Evolutionary conservation across 2,888 invertebrate genomes (phyloP), one percentile per base, ranked within the genome.

Genomic region (Scaptodrosophila latifasciaeformis): DNA sequence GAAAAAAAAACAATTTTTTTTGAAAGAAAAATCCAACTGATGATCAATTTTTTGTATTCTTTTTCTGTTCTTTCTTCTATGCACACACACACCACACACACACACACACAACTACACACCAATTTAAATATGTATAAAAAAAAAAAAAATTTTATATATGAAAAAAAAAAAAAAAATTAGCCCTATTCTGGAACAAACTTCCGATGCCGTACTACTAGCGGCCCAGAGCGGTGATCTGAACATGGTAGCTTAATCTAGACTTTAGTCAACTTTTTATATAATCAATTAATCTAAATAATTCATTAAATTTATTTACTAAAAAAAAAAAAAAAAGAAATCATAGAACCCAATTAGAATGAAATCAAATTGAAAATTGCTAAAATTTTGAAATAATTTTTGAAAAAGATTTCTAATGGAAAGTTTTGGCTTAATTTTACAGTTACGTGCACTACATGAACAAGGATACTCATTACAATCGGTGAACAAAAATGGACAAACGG

Each of bases 401-500:
- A n/a, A n/a, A n/a, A n/a, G n/a, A n/a, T n/a, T n/a, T n/a, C n/a
- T n/a, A n/a, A n/a, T n/a, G n/a, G n/a, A n/a, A n/a, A n/a, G n/a
- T n/a, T 48, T 18, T 17, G 18, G 48, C 12, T 59, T 48, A n/a
- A 53, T 34, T 27, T 78, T 78, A 29, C 86, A 95, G 94, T 88
- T 96, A 83, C 93, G 92, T 87, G 93, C 95, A 74, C 88, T 96
- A 49, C 94, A 96, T 87, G 88, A 90, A 62, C 91, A 92, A 78
- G 96, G 96, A 55, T 94, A 91, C 86, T 95, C 95, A 44, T 88
- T 96, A 57, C 88, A 94, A 70, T 93, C 94, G 61, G 93, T 92
- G 83, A 95, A 96, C 86, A 89, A 91, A 49, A 90, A 88, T 65
- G 97, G 97, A 12, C 95, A 96, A 88, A 96, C 96, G 27, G 93